phyloP scores from a whole-genome alignment of 2,113 vertebrate genomes.

The Lagopus leucura region DNA sequence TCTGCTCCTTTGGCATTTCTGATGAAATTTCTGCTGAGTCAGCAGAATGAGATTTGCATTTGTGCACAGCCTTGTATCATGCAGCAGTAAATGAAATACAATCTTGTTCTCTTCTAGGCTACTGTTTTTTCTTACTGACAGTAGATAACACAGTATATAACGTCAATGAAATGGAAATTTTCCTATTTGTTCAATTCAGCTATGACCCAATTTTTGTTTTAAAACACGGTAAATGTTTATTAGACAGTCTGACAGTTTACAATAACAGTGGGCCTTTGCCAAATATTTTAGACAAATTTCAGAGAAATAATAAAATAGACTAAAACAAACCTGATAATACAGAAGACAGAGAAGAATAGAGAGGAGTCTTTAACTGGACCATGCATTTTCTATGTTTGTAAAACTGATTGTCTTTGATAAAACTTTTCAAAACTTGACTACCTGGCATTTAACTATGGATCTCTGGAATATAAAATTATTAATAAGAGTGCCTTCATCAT shows the following conservation, averaged over 20 bases:
- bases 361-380: not conserved
- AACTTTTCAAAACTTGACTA: not conserved
- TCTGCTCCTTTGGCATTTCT: not conserved
- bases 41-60: not conserved
- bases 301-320: not conserved
- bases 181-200: not conserved
- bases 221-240: not conserved
- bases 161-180: not conserved
- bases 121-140: not conserved
- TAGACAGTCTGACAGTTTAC: not conserved
- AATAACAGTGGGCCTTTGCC: not conserved
- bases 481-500: not conserved
- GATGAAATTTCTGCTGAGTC: not conserved
- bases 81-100: not conserved
- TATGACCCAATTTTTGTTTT: not conserved
- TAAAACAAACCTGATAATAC: not conserved
- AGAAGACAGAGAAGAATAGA: not conserved
- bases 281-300: not conserved
- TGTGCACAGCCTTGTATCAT: not conserved
- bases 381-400: not conserved
- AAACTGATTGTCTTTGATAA: not conserved
- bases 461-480: not conserved
- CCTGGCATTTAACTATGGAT: not conserved
- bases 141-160: not conserved
- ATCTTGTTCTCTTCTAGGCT: rapidly evolving